Conservation (phyloP, 2,797 vertebrate species). For the Delichon dasypus region DNA sequence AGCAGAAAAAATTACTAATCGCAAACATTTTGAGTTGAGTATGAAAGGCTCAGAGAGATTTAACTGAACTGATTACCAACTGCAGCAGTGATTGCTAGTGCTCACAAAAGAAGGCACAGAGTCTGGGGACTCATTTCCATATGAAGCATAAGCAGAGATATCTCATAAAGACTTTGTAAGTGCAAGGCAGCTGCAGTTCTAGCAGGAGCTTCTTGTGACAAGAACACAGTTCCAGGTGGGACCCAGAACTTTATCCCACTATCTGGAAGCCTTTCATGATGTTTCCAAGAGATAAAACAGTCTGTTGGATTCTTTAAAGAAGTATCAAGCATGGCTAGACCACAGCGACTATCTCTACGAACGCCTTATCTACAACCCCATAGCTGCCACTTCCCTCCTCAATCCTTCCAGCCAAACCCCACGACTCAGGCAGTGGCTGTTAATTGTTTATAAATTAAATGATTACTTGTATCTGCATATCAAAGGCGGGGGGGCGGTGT, state of each 20-base stretch:
- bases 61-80: conserved; percentile 15
- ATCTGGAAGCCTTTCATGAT: conserved; percentile 18
- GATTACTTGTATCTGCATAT: conserved; percentile 22
- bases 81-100: background rate
- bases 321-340: background rate
- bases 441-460: conserved; percentile 47
- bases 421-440: background rate
- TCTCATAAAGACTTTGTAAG: background rate
- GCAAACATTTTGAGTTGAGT: background rate
- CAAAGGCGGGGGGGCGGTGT: background rate
- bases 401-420: conserved; percentile 14
- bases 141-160: background rate
- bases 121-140: background rate
- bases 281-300: conserved; percentile 40
- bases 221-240: conserved; percentile 1
- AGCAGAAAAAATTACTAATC: background rate
- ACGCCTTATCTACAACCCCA: conserved; percentile 9
- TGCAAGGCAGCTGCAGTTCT: background rate
- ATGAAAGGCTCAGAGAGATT: conserved; percentile 31
- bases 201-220: background rate
- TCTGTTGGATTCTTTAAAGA: background rate
- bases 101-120: background rate
- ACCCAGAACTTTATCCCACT: background rate
- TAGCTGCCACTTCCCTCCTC: background rate
- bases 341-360: background rate